Conservation (phyloP, 2,888 invertebrate species). For the Deilephila porcellus region DNA sequence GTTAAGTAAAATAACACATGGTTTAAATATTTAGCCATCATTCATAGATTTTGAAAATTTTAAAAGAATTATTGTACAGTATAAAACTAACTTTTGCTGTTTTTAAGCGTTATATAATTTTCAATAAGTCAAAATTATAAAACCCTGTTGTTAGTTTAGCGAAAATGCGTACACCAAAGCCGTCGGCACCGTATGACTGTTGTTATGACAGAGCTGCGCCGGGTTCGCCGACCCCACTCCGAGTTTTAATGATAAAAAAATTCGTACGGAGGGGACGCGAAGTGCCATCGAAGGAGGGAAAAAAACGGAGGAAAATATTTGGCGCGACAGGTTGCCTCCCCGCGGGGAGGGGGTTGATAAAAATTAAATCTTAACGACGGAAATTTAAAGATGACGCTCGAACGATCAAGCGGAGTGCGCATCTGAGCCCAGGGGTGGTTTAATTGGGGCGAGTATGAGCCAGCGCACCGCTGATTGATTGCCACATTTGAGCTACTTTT, state of each 20-base stretch:
- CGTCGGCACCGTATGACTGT: slow-evolving; percentile 71
- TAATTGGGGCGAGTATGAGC: slow-evolving; percentile 79
- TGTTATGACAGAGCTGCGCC: slow-evolving; percentile 82
- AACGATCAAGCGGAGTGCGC: slow-evolving; percentile 84
- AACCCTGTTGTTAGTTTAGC: not conserved
- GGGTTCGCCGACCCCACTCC: slow-evolving; percentile 83
- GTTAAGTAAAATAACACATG: too few relatives aligned
- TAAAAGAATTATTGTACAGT: too few relatives aligned
- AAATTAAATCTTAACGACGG: slow-evolving; percentile 85
- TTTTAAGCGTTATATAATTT: too few relatives aligned
- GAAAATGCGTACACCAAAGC: slow-evolving; percentile 7
- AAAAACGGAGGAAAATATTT: slow-evolving; percentile 84
- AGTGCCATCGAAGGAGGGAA: slow-evolving; percentile 84
- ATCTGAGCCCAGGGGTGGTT: slow-evolving; percentile 81
- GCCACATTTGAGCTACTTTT: slow-evolving; percentile 48
- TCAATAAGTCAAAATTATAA: not conserved
- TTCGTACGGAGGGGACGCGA: slow-evolving; percentile 83
- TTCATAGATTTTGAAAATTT: too few relatives aligned
- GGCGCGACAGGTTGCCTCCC: slow-evolving; percentile 82
- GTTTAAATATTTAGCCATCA: too few relatives aligned
- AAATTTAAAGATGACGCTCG: slow-evolving; percentile 85
- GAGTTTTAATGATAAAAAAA: slow-evolving; percentile 85
- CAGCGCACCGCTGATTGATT: slow-evolving; percentile 56
- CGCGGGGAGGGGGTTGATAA: slow-evolving; percentile 73
- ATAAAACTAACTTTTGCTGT: too few relatives aligned